Conservation (phyloP, 2,113 vertebrate genomes). For the Amazona guildingii region DNA sequence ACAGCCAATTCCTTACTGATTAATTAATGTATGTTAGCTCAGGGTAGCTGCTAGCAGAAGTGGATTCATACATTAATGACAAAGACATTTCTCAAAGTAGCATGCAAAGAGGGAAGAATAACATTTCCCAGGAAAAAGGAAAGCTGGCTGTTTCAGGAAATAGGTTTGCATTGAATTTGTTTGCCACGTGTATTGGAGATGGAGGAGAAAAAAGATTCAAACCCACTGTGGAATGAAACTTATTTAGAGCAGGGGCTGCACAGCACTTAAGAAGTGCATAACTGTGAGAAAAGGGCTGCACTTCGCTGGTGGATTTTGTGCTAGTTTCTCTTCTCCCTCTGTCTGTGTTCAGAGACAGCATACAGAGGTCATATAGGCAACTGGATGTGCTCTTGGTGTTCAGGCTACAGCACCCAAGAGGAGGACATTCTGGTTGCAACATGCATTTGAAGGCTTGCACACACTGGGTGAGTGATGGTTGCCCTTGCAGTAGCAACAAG, state of each 20-base stretch:
- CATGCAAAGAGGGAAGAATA: not conserved
- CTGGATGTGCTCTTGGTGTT: not conserved
- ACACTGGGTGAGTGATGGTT: rapidly evolving
- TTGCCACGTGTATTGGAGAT: not conserved
- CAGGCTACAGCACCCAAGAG: not conserved
- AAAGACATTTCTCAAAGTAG: not conserved
- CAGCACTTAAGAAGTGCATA: no score
- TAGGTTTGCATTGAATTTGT: not conserved
- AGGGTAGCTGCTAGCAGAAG: not conserved
- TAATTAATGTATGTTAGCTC: conserved; percentile 4
- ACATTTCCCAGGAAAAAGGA: not conserved
- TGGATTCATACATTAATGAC: not conserved
- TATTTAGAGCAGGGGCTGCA: not conserved
- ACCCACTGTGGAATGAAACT: not conserved
- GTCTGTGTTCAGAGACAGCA: not conserved
- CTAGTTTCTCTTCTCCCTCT: not conserved
- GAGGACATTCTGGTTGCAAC: not conserved
- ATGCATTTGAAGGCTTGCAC: not conserved
- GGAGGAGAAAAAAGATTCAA: not conserved
- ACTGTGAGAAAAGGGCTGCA: not conserved
- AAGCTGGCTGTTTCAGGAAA: not conserved
- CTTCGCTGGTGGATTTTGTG: not conserved
- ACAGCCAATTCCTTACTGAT: not conserved
- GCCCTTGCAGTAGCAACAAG: not conserved
- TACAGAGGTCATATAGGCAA: not conserved